These are phyloP conservation scores for Andrena trimmerana DNA, from an alignment of 2,888 invertebrate species.

Conservation along the genomic window DNA sequence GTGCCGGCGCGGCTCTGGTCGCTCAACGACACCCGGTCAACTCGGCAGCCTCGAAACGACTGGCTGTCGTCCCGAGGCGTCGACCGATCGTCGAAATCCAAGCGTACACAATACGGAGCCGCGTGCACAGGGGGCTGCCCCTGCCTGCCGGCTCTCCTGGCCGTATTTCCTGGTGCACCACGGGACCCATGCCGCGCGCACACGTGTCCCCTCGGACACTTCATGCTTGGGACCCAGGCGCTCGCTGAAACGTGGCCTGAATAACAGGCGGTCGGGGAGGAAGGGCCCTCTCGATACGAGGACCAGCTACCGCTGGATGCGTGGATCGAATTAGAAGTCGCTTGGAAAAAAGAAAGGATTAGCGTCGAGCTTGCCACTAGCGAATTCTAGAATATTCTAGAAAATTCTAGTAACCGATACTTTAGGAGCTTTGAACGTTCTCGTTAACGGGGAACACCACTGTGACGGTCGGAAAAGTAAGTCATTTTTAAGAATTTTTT, in stretches of 20 bases:
- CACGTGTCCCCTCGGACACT: slow-evolving; percentile 41
- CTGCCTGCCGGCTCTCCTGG: slow-evolving; percentile 21
- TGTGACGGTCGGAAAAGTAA: too few species aligned
- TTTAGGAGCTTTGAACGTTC: too few species aligned
- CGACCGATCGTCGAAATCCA: slow-evolving; percentile 73
- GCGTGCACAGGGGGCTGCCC: slow-evolving; percentile 42
- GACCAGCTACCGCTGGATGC: slow-evolving; percentile 36
- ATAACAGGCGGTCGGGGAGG: slow-evolving; percentile 23
- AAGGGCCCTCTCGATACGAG: slow-evolving; percentile 13
- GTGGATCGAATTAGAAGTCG: slow-evolving; percentile 60
- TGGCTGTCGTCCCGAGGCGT: slow-evolving; percentile 74
- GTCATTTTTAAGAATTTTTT: too few species aligned
- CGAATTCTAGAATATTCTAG: too few species aligned
- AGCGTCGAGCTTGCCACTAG: background rate
- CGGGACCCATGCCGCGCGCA: slow-evolving; percentile 32
- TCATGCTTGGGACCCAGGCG: slow-evolving; percentile 38
- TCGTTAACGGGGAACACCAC: too few species aligned
- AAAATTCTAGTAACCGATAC: too few species aligned
- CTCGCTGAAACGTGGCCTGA: slow-evolving; percentile 51
- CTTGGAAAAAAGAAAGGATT: slow-evolving; percentile 28
- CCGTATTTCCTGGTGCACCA: slow-evolving; percentile 54
- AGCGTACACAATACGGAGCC: slow-evolving; percentile 51
- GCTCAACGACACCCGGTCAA: slow-evolving; percentile 74
- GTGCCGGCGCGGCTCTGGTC: slow-evolving; percentile 49
- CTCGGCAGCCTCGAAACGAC: slow-evolving; percentile 82